Evolutionary conservation across 2,797 vertebrate species (phyloP).

Genomic region (Ispidina picta): DNA sequence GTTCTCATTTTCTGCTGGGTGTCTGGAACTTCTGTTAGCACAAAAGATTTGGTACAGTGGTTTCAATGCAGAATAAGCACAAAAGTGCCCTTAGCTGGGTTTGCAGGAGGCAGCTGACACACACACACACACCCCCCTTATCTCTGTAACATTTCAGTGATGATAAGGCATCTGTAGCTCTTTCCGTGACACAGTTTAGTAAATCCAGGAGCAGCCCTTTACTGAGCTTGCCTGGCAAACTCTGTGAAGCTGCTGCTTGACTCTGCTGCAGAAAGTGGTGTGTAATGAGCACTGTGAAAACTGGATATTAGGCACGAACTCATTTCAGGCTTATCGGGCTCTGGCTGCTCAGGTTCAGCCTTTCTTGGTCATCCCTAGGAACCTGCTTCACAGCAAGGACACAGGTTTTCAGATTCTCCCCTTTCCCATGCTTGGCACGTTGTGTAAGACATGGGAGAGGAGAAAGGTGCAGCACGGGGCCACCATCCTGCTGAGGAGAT

Average conservation of each 20-base stretch:
- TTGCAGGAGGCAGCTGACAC: slow-evolving; percentile 23
- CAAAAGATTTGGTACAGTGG: background rate
- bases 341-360: background rate
- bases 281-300: background rate
- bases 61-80: slow-evolving; percentile 20
- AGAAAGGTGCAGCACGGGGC: background rate
- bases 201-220: slow-evolving; percentile 12
- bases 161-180: slow-evolving; percentile 47
- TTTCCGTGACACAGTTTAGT: slow-evolving; percentile 15
- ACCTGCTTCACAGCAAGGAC: background rate
- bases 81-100: background rate
- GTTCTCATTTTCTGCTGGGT: background rate
- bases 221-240: background rate
- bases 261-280: background rate
- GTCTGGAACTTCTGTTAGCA: background rate
- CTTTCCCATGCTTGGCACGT: fast-evolving
- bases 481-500: background rate
- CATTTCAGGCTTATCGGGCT: background rate
- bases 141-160: slow-evolving; percentile 38
- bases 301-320: background rate
- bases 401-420: background rate
- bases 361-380: background rate
- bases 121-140: background rate
- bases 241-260: background rate
- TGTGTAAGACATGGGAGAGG: background rate